Percentiles rank a stretch among this genome's conserved stretches.
Conservation (phyloP, 2,113 vertebrate genomes). For the Hemichromis elongatus region DNA sequence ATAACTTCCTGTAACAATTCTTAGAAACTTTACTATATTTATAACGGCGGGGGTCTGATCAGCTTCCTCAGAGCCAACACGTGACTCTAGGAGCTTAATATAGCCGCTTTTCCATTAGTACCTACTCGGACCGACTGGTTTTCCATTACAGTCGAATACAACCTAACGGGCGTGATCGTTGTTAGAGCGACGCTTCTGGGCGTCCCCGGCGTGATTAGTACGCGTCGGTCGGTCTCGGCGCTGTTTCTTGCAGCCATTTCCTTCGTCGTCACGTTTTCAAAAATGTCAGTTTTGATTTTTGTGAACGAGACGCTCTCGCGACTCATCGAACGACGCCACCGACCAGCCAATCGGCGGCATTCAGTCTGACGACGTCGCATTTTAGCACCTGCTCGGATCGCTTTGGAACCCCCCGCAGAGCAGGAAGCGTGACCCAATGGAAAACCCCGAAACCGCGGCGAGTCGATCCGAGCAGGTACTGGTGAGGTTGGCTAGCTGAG, state of each 20-base stretch:
- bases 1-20: background rate
- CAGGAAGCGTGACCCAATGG: background rate
- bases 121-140: rapidly evolving
- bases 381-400: background rate
- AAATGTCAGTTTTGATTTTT: too few species aligned
- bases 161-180: rapidly evolving
- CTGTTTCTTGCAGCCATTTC: too few species aligned
- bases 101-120: background rate
- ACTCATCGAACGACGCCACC: rapidly evolving
- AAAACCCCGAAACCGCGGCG: background rate
- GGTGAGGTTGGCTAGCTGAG: background rate
- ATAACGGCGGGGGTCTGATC: rapidly evolving
- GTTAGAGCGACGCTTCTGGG: background rate
- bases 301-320: too few species aligned
- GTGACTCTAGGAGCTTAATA: background rate
- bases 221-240: too few species aligned
- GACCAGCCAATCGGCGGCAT: background rate
- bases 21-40: background rate
- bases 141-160: rapidly evolving
- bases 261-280: too few species aligned
- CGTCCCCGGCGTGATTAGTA: background rate
- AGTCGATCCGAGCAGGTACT: background rate
- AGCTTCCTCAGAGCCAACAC: background rate
- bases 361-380: background rate
- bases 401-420: too few species aligned